These are phyloP conservation scores for Deilephila porcellus DNA, from an alignment of 2,888 invertebrate genomes.

Conservation along the genomic window DNA sequence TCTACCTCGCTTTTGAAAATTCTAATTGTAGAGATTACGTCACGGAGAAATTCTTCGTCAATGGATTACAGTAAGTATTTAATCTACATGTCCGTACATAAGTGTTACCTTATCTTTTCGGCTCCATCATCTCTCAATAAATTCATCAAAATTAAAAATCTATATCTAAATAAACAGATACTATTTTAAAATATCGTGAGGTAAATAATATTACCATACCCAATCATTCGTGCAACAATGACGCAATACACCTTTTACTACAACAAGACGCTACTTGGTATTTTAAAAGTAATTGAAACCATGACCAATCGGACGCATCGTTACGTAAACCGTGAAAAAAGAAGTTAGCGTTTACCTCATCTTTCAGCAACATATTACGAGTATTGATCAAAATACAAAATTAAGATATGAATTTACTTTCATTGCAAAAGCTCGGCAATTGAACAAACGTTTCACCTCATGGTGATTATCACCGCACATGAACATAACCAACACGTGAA, in stretches of 20 bases:
- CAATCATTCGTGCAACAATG: background rate
- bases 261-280: background rate
- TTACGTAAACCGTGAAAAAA: background rate
- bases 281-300: background rate
- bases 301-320: background rate
- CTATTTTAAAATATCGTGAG: background rate
- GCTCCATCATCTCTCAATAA: too few relatives aligned
- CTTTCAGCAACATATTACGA: background rate
- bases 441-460: too few relatives aligned
- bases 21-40: constrained; percentile 98
- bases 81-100: too few relatives aligned
- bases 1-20: constrained; percentile 98
- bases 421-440: too few relatives aligned
- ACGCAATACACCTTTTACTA: background rate
- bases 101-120: too few relatives aligned
- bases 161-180: too few relatives aligned
- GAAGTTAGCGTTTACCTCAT: background rate
- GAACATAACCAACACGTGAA: too few relatives aligned
- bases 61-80: constrained; percentile 91
- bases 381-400: background rate
- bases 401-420: background rate
- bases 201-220: background rate
- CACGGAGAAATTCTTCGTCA: constrained; percentile 98
- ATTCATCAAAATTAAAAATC: too few relatives aligned
- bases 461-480: too few relatives aligned